These are phyloP conservation scores for Notodonta dromedarius DNA, from an alignment of 2,888 invertebrate species.

Conservation along the genomic window DNA sequence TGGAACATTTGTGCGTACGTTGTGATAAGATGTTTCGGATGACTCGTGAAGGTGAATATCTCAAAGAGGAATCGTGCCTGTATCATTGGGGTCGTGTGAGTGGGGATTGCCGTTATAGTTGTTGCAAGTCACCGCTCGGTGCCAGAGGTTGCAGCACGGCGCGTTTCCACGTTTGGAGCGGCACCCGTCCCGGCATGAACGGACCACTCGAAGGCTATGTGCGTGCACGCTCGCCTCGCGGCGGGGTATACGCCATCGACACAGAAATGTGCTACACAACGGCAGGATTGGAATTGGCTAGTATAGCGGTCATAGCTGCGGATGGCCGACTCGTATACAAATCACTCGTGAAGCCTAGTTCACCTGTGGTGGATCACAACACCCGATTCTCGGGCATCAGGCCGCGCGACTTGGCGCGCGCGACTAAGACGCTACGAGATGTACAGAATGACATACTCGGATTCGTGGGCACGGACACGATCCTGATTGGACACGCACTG, in stretches of 20 bases:
- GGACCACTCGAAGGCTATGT: slow-evolving; percentile 89
- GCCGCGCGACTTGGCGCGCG: slow-evolving; percentile 82
- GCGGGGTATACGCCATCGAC: slow-evolving; percentile 92
- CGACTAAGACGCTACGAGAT: slow-evolving; percentile 88
- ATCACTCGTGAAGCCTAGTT: slow-evolving; percentile 91
- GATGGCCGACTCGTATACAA: slow-evolving; percentile 92
- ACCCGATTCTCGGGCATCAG: slow-evolving; percentile 97
- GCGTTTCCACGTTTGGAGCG: slow-evolving; percentile 91
- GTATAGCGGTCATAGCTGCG: slow-evolving; percentile 92
- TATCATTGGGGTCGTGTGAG: slow-evolving; percentile 96
- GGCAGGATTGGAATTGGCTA: slow-evolving; percentile 92
- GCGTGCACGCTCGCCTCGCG: slow-evolving; percentile 80
- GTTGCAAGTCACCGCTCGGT: slow-evolving; percentile 83
- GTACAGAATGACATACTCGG: slow-evolving; percentile 94
- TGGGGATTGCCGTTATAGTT: slow-evolving; percentile 83
- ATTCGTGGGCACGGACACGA: slow-evolving; percentile 91
- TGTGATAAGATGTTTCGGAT: slow-evolving; percentile 90
- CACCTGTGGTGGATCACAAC: slow-evolving; percentile 95
- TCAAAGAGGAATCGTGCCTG: slow-evolving; percentile 89
- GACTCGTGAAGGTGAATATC: slow-evolving; percentile 88
- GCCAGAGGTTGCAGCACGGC: slow-evolving; percentile 87
- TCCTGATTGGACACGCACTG: slow-evolving; percentile 97
- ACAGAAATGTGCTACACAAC: slow-evolving; percentile 99
- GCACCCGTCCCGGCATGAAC: slow-evolving; percentile 87
- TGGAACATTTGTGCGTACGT: slow-evolving; percentile 87